phyloP scores from a whole-genome alignment of 35 echinoderm and acorn worm species.

The Acanthaster planci region DNA sequence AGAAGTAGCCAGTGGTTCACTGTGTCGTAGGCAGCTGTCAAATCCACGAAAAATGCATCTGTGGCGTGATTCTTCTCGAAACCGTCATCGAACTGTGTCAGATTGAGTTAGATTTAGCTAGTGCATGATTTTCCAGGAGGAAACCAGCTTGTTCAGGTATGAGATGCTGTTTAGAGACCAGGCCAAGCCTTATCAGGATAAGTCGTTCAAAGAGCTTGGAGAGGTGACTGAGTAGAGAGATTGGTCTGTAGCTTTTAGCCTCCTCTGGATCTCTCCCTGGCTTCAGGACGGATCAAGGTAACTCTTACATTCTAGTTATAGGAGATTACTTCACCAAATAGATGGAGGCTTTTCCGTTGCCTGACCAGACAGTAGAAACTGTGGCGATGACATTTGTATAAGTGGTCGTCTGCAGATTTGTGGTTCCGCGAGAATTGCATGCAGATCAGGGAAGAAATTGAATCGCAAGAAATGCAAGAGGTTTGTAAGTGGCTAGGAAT shows the following conservation, averaged over 20 bases:
- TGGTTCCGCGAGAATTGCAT: constrained; percentile 58
- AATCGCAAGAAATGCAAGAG: constrained; percentile 43
- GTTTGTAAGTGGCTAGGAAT: constrained; percentile 32
- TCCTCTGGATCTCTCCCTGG: constrained; percentile 42
- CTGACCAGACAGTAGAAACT: constrained; percentile 37
- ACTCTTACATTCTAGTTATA: constrained; percentile 59
- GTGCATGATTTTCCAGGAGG: constrained; percentile 52
- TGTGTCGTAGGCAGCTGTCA: constrained; percentile 37
- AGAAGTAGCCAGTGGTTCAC: constrained; percentile 53
- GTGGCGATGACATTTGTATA: constrained; percentile 51
- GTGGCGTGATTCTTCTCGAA: constrained; percentile 39
- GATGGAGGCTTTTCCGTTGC: constrained; percentile 48
- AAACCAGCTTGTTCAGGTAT: constrained; percentile 62
- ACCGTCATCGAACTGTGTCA: constrained; percentile 55
- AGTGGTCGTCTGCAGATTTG: constrained; percentile 54
- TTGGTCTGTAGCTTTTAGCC: constrained; percentile 57
- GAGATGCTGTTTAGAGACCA: constrained; percentile 27
- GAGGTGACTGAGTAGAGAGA: constrained; percentile 50
- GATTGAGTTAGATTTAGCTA: constrained; percentile 47
- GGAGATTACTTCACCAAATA: constrained; percentile 71
- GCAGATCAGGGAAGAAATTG: constrained; percentile 66
- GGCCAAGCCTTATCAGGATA: constrained; percentile 44
- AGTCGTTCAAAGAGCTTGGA: constrained; percentile 63
- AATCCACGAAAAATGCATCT: constrained; percentile 48
- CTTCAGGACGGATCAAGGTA: constrained; percentile 47